Evolutionary conservation across 2,888 invertebrate genomes (phyloP).

Genomic region (Syritta pipiens): DNA sequence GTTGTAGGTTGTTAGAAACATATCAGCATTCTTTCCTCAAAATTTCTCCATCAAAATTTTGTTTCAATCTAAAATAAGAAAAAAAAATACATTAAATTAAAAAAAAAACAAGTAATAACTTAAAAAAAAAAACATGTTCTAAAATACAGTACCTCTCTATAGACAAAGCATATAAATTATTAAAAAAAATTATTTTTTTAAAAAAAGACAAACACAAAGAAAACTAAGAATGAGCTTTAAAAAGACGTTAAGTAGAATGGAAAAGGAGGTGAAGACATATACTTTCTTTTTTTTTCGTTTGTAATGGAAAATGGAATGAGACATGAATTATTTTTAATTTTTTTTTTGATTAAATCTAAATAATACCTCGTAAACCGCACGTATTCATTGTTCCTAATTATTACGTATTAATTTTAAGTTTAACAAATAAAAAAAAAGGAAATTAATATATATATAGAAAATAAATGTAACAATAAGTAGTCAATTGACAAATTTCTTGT

Average conservation of each 20-base stretch:
- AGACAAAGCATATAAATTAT: slow-evolving; percentile 28
- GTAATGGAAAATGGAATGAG: neutral
- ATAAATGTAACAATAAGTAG: neutral
- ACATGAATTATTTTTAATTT: slow-evolving; percentile 30
- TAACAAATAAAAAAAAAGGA: neutral
- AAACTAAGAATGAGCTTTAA: slow-evolving; percentile 3
- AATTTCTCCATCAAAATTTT: neutral
- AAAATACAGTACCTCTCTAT: slow-evolving; percentile 65
- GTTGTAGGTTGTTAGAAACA: slow-evolving; percentile 68
- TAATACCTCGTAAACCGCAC: slow-evolving; percentile 62
- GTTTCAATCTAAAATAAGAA: neutral
- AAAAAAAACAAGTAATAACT: slow-evolving; percentile 46
- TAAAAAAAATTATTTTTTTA: slow-evolving; percentile 15
- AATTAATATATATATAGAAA: no score
- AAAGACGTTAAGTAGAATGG: neutral
- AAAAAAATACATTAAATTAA: neutral
- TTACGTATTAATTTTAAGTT: slow-evolving; percentile 33
- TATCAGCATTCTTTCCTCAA: slow-evolving; percentile 52
- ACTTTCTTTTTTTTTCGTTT: no score
- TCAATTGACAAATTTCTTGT: neutral
- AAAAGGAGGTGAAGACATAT: no score
- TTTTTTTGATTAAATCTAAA: no score
- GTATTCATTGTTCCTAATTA: slow-evolving; percentile 66
- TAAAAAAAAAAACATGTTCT: slow-evolving; percentile 56
- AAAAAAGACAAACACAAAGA: slow-evolving; percentile 21